These are phyloP conservation scores for Lycaena phlaeas DNA, from an alignment of 2,888 invertebrate genomes.

Conservation along the genomic window DNA sequence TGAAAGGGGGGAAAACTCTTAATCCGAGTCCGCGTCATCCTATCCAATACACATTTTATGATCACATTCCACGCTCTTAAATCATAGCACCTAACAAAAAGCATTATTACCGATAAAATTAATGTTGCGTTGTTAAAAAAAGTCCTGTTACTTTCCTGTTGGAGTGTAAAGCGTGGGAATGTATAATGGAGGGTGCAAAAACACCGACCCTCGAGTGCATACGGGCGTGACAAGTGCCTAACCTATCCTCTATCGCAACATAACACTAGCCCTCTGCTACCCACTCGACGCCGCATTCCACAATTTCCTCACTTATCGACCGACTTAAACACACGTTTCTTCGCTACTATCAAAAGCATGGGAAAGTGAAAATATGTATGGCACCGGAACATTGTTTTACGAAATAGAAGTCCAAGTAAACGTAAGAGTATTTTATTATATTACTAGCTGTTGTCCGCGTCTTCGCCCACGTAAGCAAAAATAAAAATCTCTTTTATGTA, in stretches of 20 bases:
- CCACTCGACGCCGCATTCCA: slow-evolving; percentile 19
- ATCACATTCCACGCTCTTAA: too few relatives aligned
- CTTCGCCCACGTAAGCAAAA: too few relatives aligned
- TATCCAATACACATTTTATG: too few relatives aligned
- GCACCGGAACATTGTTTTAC: neutral
- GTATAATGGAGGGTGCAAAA: slow-evolving; percentile 59
- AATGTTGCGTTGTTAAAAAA: slow-evolving; percentile 1
- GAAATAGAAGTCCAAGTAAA: neutral
- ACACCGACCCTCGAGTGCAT: slow-evolving; percentile 62
- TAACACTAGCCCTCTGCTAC: slow-evolving; percentile 18
- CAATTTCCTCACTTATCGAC: slow-evolving; percentile 11
- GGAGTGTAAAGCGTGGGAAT: slow-evolving; percentile 49
- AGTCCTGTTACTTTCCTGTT: neutral
- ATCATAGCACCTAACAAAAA: too few relatives aligned
- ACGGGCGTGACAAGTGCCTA: slow-evolving; percentile 70
- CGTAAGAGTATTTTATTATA: too few relatives aligned
- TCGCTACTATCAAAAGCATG: neutral
- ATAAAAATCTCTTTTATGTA: too few relatives aligned
- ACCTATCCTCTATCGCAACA: slow-evolving; percentile 32
- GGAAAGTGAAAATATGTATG: slow-evolving; percentile 1
- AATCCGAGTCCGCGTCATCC: too few relatives aligned
- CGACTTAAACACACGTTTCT: neutral
- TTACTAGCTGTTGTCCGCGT: too few relatives aligned
- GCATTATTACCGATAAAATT: neutral
- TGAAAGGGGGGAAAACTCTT: too few relatives aligned